Conservation (phyloP, 2,888 invertebrate species). For the Morpho achilles region DNA sequence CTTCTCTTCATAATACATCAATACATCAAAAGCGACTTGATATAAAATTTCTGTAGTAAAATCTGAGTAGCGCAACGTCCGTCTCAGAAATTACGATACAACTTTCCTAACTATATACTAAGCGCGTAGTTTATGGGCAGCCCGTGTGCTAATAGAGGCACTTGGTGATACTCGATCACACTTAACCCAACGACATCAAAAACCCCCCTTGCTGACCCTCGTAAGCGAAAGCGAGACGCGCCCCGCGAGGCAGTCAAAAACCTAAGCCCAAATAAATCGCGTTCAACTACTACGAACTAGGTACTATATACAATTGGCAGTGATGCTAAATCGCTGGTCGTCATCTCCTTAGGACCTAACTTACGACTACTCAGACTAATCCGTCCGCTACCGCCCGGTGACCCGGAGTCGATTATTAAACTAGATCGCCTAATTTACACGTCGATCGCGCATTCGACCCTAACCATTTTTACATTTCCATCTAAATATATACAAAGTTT, state of each 20-base stretch:
- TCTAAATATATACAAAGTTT: constrained; percentile 51
- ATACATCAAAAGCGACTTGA: too few relatives aligned
- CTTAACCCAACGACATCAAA: constrained; percentile 16
- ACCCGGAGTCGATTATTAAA: constrained; percentile 32
- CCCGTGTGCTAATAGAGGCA: constrained; percentile 46
- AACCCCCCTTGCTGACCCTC: constrained; percentile 32
- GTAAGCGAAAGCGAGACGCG: constrained; percentile 45
- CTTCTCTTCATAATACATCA: too few relatives aligned
- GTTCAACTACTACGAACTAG: constrained; percentile 32
- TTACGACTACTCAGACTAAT: constrained; percentile 53
- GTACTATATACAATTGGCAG: constrained; percentile 74
- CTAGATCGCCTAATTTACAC: constrained; percentile 43
- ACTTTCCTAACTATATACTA: background rate
- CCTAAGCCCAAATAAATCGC: constrained; percentile 38
- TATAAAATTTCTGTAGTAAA: too few relatives aligned
- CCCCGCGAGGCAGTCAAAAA: constrained; percentile 29
- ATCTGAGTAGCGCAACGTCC: too few relatives aligned
- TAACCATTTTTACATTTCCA: constrained; percentile 26
- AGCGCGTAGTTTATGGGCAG: constrained; percentile 1
- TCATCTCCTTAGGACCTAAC: constrained; percentile 38
- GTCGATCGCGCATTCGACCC: constrained; percentile 19
- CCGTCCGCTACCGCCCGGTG: constrained; percentile 28
- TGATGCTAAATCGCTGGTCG: constrained; percentile 70
- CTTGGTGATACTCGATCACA: constrained; percentile 44
- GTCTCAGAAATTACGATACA: too few relatives aligned